These are phyloP conservation scores for Candidula unifasciata DNA, from an alignment of 2,888 invertebrate genomes.

Conservation along the genomic window DNA sequence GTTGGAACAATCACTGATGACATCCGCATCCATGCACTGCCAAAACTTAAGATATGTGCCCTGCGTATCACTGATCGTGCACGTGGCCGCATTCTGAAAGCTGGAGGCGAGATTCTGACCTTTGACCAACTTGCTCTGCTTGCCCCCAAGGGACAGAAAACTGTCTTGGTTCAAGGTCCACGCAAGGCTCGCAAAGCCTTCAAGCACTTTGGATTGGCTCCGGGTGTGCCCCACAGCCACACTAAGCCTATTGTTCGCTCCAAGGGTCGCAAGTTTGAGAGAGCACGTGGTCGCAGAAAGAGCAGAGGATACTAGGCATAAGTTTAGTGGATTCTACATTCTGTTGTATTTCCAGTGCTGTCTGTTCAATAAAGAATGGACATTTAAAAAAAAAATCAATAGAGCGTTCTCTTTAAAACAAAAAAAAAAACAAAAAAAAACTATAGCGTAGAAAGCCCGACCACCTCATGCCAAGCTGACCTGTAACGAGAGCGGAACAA, in stretches of 20 bases:
- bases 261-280: too few species aligned
- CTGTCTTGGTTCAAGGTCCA: conserved; percentile 85
- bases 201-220: conserved; percentile 97
- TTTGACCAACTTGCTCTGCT: conserved; percentile 97
- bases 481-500: too few species aligned
- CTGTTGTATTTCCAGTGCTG: too few species aligned
- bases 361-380: too few species aligned
- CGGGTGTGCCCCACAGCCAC: conserved; percentile 97
- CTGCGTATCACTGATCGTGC: conserved; percentile 95
- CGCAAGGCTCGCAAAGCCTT: conserved; percentile 95
- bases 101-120: conserved; percentile 96
- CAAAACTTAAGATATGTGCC: conserved; percentile 94
- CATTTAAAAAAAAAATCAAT: too few species aligned
- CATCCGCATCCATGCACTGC: conserved; percentile 91
- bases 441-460: too few species aligned
- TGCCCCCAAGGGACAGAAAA: conserved; percentile 92
- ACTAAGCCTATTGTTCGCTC: conserved; percentile 88
- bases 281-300: too few species aligned
- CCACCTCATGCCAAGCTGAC: too few species aligned
- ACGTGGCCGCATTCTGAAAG: conserved; percentile 95
- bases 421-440: too few species aligned
- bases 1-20: conserved; percentile 98
- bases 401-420: too few species aligned
- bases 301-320: too few species aligned
- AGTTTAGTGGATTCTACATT: too few species aligned